Conservation (phyloP, 2,888 invertebrate genomes). For the Cheilosia scutellata region DNA sequence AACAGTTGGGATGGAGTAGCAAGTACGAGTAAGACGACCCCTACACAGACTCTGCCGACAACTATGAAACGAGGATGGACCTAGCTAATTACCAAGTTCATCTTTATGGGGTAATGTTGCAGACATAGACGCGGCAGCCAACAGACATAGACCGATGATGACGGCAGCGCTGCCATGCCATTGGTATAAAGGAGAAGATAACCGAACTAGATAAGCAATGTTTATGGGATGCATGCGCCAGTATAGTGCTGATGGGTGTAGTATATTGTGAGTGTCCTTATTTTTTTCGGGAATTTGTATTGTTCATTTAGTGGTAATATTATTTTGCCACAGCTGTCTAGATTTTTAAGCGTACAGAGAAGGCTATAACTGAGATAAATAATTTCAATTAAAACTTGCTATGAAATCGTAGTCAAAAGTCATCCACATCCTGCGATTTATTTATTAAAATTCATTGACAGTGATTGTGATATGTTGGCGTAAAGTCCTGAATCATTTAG, state of each 20-base stretch:
- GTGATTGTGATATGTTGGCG: too few species aligned
- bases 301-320: constrained; percentile 26
- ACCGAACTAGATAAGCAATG: constrained; percentile 58
- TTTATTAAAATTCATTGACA: too few species aligned
- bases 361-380: not conserved
- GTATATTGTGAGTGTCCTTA: not conserved
- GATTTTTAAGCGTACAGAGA: not conserved
- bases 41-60: constrained; percentile 35
- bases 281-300: not conserved
- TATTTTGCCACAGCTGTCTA: not conserved
- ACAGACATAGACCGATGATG: constrained; percentile 38
- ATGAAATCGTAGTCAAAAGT: too few species aligned
- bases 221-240: constrained; percentile 65
- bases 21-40: constrained; percentile 27
- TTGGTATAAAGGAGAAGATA: constrained; percentile 42
- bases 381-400: too few species aligned
- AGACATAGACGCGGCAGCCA: constrained; percentile 55
- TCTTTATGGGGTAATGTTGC: constrained; percentile 70
- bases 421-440: too few species aligned
- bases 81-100: constrained; percentile 74
- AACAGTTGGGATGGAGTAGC: constrained; percentile 58
- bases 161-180: constrained; percentile 25
- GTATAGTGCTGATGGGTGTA: constrained; percentile 26
- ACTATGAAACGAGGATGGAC: constrained; percentile 51
- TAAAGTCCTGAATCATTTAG: too few species aligned